Evolutionary conservation across 2,113 vertebrate species (phyloP).

Genomic region (Actenoides hombroni): DNA sequence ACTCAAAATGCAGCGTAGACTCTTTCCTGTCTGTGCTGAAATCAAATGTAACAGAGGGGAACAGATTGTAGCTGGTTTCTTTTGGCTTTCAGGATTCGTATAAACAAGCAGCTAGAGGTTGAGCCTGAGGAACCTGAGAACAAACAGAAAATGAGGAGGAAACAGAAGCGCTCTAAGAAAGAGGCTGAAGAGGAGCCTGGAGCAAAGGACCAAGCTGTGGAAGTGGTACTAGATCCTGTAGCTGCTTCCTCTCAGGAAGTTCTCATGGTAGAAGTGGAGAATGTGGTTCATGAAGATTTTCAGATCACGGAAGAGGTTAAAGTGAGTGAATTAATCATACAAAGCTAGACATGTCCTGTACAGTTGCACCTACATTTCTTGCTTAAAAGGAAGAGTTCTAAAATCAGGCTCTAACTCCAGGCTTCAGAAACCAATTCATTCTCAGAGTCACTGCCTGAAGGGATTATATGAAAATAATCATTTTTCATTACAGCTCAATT

Average conservation of each 20-base stretch:
- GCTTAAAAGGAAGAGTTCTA: neutral
- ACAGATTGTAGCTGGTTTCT: neutral
- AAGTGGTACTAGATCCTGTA: conserved; percentile 70
- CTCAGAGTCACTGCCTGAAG: neutral
- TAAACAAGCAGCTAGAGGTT: conserved; percentile 85
- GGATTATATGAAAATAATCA: neutral
- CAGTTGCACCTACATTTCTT: neutral
- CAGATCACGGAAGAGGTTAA: conserved; percentile 96
- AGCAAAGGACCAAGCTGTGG: conserved; percentile 61
- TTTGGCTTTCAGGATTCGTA: conserved; percentile 81
- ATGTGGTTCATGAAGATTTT: conserved; percentile 92
- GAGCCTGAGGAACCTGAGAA: conserved; percentile 81
- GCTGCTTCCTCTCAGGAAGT: conserved; percentile 68
- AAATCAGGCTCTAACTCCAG: neutral
- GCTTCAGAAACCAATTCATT: neutral
- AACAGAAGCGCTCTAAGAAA: conserved; percentile 76
- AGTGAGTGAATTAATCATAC: conserved; percentile 63
- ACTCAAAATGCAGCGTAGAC: neutral
- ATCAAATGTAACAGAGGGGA: rapidly evolving
- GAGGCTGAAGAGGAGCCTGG: conserved; percentile 67
- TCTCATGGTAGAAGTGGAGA: conserved; percentile 97
- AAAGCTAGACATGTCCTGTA: neutral
- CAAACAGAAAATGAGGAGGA: conserved; percentile 78
- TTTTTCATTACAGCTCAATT: neutral
- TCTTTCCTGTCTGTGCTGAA: neutral